These are phyloP conservation scores for Plagodis pulveraria DNA, from an alignment of 2,888 invertebrate species.

Conservation along the genomic window DNA sequence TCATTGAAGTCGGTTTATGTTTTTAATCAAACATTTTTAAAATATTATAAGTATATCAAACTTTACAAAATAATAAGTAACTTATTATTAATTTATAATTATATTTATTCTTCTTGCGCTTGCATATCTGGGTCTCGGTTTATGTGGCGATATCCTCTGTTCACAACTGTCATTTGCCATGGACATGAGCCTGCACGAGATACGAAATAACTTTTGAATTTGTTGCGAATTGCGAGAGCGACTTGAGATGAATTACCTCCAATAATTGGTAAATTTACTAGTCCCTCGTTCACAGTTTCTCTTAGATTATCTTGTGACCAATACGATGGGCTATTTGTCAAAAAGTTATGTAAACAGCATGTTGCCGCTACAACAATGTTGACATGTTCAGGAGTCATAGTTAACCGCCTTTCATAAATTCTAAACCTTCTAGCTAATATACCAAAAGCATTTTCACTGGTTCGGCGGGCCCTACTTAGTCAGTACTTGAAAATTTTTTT, in stretches of 20 bases:
- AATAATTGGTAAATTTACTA: slow-evolving; percentile 18
- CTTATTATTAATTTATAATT: slow-evolving; percentile 19
- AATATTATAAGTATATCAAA: slow-evolving; percentile 21
- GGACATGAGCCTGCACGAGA: slow-evolving; percentile 15
- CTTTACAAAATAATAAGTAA: slow-evolving; percentile 22
- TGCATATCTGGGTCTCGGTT: slow-evolving; percentile 21
- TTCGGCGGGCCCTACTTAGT: slow-evolving; percentile 28
- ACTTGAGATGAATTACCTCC: slow-evolving; percentile 17
- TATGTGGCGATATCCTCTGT: slow-evolving; percentile 20
- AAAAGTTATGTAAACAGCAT: slow-evolving; percentile 23
- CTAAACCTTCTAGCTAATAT: slow-evolving; percentile 13
- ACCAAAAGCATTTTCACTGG: slow-evolving; percentile 28
- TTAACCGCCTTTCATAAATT: slow-evolving; percentile 6
- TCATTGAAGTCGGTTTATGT: slow-evolving; percentile 17
- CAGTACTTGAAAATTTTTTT: slow-evolving; percentile 30
- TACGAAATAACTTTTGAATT: slow-evolving; percentile 21
- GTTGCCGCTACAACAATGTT: slow-evolving; percentile 16
- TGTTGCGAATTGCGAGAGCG: slow-evolving; percentile 15
- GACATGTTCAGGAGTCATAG: slow-evolving; percentile 9
- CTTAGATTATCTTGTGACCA: slow-evolving; percentile 11
- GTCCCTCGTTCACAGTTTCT: slow-evolving; percentile 11
- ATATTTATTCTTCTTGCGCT: slow-evolving; percentile 20
- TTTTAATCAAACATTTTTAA: slow-evolving; percentile 19
- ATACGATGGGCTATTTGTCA: slow-evolving; percentile 19
- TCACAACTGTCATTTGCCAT: slow-evolving; percentile 17